phyloP scores from a whole-genome alignment of 2,888 invertebrate species.

The Bombylius major region DNA sequence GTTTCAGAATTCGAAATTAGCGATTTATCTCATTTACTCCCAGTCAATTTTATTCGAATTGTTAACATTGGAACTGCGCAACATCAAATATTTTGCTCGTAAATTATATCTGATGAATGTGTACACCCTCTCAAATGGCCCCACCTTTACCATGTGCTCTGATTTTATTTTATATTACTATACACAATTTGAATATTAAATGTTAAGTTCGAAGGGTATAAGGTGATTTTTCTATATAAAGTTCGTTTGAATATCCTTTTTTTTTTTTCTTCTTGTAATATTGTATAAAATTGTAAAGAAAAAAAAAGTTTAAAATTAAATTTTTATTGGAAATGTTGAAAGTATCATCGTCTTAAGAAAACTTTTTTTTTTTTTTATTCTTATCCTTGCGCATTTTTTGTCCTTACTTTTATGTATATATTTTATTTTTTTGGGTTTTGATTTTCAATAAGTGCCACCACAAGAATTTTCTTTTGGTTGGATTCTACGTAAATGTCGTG shows the following conservation, averaged over 20 bases:
- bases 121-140: neutral
- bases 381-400: neutral
- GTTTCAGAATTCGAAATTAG: neutral
- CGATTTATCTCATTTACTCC: conserved; percentile 4
- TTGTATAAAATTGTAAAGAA: neutral
- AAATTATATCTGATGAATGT: conserved; percentile 2
- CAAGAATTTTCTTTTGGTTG: neutral
- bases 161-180: neutral
- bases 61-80: conserved; percentile 3
- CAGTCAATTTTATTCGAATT: neutral
- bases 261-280: neutral
- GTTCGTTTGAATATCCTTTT: conserved; percentile 6
- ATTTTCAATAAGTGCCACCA: conserved; percentile 7
- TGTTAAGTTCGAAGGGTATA: neutral
- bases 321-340: conserved; percentile 1
- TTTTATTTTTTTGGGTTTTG: neutral
- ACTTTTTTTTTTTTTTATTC: neutral
- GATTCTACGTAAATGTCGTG: conserved; percentile 2
- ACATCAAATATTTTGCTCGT: neutral
- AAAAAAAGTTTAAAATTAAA: conserved; percentile 3
- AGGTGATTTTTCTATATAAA: neutral
- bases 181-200: neutral
- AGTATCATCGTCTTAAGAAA: neutral
- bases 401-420: neutral
- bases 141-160: conserved; percentile 8